phyloP scores from a whole-genome alignment of 2,113 vertebrate genomes.

The Lepisosteus oculatus region DNA sequence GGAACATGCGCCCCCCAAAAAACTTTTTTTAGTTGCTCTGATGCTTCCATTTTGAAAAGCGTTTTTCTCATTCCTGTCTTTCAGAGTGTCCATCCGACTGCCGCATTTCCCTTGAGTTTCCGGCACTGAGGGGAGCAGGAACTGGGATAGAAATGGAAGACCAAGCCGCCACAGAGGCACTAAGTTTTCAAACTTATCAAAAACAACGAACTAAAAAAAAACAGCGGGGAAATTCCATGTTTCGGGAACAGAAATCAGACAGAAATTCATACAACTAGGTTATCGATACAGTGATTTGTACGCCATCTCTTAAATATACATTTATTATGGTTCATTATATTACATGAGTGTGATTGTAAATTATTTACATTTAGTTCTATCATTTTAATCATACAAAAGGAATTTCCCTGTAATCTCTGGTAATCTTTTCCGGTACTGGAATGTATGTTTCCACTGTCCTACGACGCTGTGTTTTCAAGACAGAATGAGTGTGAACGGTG shows the following conservation, averaged over 20 bases:
- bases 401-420: constrained; percentile 34
- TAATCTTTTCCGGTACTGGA: constrained; percentile 19
- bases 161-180: constrained; percentile 30
- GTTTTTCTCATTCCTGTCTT: constrained; percentile 24
- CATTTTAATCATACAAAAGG: constrained; percentile 31
- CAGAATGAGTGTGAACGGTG: constrained; percentile 6
- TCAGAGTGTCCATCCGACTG: constrained; percentile 62
- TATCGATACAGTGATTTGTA: constrained; percentile 31
- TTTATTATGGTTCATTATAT: constrained; percentile 37
- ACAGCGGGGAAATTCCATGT: constrained; percentile 28
- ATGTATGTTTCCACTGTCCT: constrained; percentile 19
- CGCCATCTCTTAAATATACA: constrained; percentile 33
- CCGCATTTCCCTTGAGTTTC: constrained; percentile 58
- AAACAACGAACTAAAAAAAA: constrained; percentile 48
- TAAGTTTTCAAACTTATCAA: constrained; percentile 31
- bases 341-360: constrained; percentile 44
- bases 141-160: constrained; percentile 36
- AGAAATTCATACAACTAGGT: constrained; percentile 49
- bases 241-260: constrained; percentile 34
- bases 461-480: constrained; percentile 23
- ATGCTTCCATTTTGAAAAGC: too few species aligned
- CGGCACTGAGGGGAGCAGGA: constrained; percentile 7
- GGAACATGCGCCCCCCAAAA: neutral
- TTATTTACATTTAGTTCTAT: constrained; percentile 36
- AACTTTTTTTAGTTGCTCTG: neutral